Percentiles rank a stretch among this genome's conserved stretches.
Evolutionary conservation across 2,888 invertebrate species (phyloP).

Genomic region (Chymomyza caudatula): DNA sequence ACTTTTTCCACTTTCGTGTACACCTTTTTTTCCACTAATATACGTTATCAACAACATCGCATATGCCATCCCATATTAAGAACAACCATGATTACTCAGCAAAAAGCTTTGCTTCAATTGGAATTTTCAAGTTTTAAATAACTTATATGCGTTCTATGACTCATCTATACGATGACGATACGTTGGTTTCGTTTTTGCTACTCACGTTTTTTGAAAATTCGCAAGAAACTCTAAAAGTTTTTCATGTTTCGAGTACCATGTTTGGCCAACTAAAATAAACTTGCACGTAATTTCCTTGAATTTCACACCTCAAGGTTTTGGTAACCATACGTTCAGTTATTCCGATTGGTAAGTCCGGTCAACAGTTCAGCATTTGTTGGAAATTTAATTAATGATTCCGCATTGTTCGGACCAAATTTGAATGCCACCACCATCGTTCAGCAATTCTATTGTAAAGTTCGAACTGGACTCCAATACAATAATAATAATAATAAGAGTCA

Average conservation of each 20-base stretch:
- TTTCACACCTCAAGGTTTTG: neutral
- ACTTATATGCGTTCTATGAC: neutral
- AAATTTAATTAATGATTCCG: slow-evolving; percentile 72
- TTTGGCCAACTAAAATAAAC: neutral
- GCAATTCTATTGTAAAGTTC: slow-evolving; percentile 43
- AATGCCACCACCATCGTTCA: slow-evolving; percentile 27
- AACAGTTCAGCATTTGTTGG: slow-evolving; percentile 48
- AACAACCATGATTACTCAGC: neutral
- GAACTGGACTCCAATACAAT: slow-evolving; percentile 15
- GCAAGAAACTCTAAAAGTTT: neutral
- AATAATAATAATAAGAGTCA: slow-evolving; percentile 8
- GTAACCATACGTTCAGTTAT: neutral
- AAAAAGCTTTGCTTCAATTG: neutral
- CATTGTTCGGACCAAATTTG: slow-evolving; percentile 52
- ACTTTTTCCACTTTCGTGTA: neutral
- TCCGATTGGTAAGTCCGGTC: slow-evolving; percentile 25
- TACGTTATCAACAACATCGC: neutral
- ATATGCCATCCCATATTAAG: neutral
- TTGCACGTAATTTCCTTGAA: neutral
- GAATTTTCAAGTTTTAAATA: neutral
- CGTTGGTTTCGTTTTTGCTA: neutral
- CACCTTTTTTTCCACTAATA: neutral
- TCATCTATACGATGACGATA: neutral
- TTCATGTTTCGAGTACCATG: too few species aligned
- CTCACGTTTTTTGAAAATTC: neutral